A percentile compares a stretch with the other conserved stretches of the same genome.
These are phyloP conservation scores for Andrena chrysosceles DNA, from an alignment of 2,888 invertebrate species.

Conservation along the genomic window DNA sequence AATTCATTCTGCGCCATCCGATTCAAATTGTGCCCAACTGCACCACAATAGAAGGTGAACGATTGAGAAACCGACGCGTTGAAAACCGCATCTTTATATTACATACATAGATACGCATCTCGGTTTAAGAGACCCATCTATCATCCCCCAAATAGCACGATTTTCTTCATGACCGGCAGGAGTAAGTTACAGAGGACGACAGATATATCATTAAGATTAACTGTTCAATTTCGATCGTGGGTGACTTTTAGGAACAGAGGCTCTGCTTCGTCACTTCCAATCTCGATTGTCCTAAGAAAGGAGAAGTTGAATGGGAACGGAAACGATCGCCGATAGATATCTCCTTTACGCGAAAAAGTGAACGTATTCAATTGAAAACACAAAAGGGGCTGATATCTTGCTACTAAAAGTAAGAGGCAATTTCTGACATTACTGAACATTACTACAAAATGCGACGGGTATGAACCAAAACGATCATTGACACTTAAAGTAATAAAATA, in stretches of 20 bases:
- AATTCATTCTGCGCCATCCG: too few species aligned
- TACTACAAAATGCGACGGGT: not conserved
- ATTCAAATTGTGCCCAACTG: not conserved
- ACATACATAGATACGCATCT: not conserved
- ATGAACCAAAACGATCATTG: not conserved
- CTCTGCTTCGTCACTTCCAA: conserved; percentile 66
- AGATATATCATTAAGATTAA: conserved; percentile 77
- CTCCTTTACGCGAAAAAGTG: conserved; percentile 46
- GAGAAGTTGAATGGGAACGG: conserved; percentile 48
- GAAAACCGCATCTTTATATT: not conserved
- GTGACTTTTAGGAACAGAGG: conserved; percentile 48
- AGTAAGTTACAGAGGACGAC: conserved; percentile 66
- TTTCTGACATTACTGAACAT: conserved; percentile 16
- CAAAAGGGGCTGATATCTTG: conserved; percentile 47
- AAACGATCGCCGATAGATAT: conserved; percentile 52
- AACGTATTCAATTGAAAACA: conserved; percentile 57
- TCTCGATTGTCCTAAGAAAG: conserved; percentile 62
- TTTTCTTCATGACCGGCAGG: conserved; percentile 51
- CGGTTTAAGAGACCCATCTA: conserved; percentile 58
- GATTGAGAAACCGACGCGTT: not conserved
- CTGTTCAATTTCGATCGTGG: conserved; percentile 72
- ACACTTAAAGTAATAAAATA: not conserved
- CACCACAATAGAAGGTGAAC: not conserved
- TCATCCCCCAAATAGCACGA: conserved; percentile 67
- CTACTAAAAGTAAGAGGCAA: conserved; percentile 22